phyloP scores from a whole-genome alignment of 2,888 invertebrate genomes.

The Heteromurus nitidus region DNA sequence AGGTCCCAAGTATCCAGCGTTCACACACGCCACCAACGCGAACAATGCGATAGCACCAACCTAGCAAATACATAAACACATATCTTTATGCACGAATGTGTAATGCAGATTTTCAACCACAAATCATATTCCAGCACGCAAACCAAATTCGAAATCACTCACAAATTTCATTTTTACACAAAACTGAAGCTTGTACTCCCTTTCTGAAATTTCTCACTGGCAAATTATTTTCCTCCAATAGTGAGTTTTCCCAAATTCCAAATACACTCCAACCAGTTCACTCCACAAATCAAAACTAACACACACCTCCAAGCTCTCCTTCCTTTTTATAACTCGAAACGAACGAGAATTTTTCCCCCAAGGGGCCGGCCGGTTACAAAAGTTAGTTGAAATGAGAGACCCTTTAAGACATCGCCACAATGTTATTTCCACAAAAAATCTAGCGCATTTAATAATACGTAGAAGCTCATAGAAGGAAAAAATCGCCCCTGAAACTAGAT shows the following conservation, averaged over 20 bases:
- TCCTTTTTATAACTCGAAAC: conserved; percentile 40
- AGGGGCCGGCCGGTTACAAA: conserved; percentile 17
- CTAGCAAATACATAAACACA: conserved; percentile 29
- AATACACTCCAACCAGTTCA: background rate
- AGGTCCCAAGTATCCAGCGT: conserved; percentile 42
- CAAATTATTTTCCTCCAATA: background rate
- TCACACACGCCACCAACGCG: conserved; percentile 54
- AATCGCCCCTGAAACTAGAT: conserved; percentile 19
- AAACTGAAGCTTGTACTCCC: too few species aligned
- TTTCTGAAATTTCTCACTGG: conserved; percentile 13
- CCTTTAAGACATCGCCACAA: conserved; percentile 40
- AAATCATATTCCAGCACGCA: background rate
- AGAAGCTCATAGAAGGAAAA: conserved; percentile 17
- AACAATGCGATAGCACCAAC: conserved; percentile 52
- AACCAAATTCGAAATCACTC: conserved; percentile 7
- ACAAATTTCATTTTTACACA: conserved; percentile 43
- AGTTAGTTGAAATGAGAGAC: conserved; percentile 42
- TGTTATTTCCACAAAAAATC: background rate
- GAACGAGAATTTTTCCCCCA: too few species aligned
- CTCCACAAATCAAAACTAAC: background rate
- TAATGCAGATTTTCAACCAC: background rate
- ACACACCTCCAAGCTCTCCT: background rate
- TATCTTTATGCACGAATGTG: background rate
- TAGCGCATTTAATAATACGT: background rate
- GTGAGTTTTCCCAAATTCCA: background rate